Conservation (phyloP, 2,888 invertebrate species). For the Cheilosia grossa region DNA sequence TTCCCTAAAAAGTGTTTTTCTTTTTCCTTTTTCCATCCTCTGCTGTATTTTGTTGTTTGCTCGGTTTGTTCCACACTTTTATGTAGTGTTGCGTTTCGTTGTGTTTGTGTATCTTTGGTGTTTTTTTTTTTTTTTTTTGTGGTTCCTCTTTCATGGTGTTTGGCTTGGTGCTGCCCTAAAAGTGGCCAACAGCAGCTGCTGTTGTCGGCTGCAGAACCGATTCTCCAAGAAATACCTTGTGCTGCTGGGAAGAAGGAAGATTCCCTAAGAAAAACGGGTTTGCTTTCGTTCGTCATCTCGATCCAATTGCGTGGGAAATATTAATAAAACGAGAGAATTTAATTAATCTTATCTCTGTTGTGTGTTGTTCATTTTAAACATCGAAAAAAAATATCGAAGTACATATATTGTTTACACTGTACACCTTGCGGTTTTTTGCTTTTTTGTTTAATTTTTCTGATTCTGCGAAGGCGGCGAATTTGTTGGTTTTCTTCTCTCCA, state of each 20-base stretch:
- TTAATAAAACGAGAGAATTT: conserved; percentile 28
- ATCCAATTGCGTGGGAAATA: conserved; percentile 50
- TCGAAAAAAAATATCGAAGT: conserved; percentile 8
- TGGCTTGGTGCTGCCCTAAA: conserved; percentile 35
- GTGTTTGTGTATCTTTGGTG: conserved; percentile 13
- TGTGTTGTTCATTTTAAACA: conserved; percentile 28
- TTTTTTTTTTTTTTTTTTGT: background rate
- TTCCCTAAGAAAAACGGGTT: conserved; percentile 56
- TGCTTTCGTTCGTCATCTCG: background rate
- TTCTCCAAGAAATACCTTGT: conserved; percentile 4
- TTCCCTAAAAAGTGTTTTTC: background rate
- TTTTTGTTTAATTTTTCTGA: background rate
- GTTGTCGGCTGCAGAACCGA: conserved; percentile 23
- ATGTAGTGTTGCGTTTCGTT: conserved; percentile 11
- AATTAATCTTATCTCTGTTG: conserved; percentile 24
- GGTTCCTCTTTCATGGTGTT: conserved; percentile 15
- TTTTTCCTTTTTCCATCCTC: background rate
- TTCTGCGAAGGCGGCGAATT: conserved; percentile 16
- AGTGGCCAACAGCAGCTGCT: conserved; percentile 61
- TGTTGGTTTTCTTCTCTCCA: background rate
- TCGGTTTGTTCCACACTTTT: conserved; percentile 30
- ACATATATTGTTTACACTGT: conserved; percentile 22
- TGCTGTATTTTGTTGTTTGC: background rate
- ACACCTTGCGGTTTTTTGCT: background rate
- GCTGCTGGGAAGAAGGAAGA: conserved; percentile 21